These are phyloP conservation scores for Bilobella aurantiaca DNA, from an alignment of 1,140 invertebrate genomes.

Conservation along the genomic window DNA sequence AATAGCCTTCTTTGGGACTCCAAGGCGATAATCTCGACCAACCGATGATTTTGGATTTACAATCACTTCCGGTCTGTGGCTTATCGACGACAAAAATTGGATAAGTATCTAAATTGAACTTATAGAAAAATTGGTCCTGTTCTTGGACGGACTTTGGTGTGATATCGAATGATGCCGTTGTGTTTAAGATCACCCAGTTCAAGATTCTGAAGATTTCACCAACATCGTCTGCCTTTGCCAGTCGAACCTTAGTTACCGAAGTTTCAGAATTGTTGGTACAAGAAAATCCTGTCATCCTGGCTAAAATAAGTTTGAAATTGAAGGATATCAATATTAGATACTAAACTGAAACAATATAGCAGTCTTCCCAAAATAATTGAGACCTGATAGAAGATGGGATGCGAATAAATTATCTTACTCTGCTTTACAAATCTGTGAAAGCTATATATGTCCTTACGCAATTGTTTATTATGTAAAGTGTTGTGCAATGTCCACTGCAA, in stretches of 20 bases:
- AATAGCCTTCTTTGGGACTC: background rate
- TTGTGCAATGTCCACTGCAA: too few species aligned
- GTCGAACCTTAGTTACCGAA: background rate
- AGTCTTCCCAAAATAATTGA: too few species aligned
- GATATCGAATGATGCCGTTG: background rate
- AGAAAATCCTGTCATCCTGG: too few species aligned
- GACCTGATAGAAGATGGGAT: too few species aligned
- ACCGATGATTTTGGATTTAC: background rate
- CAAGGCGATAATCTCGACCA: background rate
- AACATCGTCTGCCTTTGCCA: background rate
- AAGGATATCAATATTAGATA: too few species aligned
- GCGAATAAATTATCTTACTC: too few species aligned
- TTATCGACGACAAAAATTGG: background rate
- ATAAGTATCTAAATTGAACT: background rate
- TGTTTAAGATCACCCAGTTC: background rate
- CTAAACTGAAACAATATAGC: too few species aligned
- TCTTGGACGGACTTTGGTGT: background rate
- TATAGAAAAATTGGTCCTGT: background rate
- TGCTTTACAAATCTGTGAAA: too few species aligned
- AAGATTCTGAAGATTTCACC: background rate
- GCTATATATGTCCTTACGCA: too few species aligned
- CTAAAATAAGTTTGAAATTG: too few species aligned
- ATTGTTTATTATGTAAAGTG: too few species aligned
- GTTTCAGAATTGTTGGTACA: too few species aligned
- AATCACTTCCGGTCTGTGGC: background rate